Evolutionary conservation across 2,113 vertebrate genomes (phyloP).

Genomic region (Dasypus novemcinctus): DNA sequence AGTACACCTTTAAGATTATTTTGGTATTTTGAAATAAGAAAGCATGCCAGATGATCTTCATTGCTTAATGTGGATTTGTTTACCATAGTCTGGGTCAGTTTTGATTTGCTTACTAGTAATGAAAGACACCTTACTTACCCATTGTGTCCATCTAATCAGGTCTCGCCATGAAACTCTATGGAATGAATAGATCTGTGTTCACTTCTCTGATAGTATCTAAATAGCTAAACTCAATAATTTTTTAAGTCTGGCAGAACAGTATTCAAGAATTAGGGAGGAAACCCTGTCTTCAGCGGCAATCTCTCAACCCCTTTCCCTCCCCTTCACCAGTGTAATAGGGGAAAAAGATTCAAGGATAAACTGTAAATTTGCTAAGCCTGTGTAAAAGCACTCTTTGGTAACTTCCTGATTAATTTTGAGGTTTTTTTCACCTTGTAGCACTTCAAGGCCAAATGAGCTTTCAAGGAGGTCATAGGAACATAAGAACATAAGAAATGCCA

Average conservation of each 20-base stretch:
- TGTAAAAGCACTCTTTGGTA: constrained; percentile 55
- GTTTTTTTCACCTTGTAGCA: constrained; percentile 65
- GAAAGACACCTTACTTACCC: constrained; percentile 37
- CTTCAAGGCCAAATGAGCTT: constrained; percentile 69
- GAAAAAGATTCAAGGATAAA: constrained; percentile 50
- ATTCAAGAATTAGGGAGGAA: constrained; percentile 29
- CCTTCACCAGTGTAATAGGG: neutral
- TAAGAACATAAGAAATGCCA: constrained; percentile 67
- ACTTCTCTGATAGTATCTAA: constrained; percentile 45
- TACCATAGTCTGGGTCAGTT: constrained; percentile 36
- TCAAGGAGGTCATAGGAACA: constrained; percentile 65
- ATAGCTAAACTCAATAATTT: constrained; percentile 56
- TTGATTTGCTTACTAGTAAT: constrained; percentile 20
- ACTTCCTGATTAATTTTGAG: constrained; percentile 70
- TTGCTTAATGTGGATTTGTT: constrained; percentile 47
- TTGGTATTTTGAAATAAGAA: constrained; percentile 39
- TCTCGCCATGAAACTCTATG: constrained; percentile 23
- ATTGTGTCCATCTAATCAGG: constrained; percentile 47
- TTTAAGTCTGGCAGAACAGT: constrained; percentile 20
- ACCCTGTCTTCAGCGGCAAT: neutral
- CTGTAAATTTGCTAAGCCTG: constrained; percentile 52
- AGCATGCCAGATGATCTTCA: neutral
- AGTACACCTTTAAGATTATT: neutral
- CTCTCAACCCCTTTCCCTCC: neutral
- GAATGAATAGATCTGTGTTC: constrained; percentile 15